Conservation (phyloP, 2,888 invertebrate species). For the Patella ulyssiponensis region DNA sequence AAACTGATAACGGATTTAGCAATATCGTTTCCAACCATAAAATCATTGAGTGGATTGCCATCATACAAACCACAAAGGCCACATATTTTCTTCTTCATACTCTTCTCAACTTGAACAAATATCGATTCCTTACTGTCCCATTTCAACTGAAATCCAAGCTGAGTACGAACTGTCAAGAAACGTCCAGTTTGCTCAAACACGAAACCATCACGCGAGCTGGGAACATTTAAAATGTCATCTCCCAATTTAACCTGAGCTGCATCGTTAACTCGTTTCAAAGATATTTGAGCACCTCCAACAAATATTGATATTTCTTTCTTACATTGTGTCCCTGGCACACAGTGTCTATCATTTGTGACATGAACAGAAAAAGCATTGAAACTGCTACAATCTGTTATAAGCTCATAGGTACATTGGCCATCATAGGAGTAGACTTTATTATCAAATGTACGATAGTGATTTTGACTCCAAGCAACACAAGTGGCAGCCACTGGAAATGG, state of each 20-base stretch:
- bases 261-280: conserved; percentile 39
- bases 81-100: conserved; percentile 83
- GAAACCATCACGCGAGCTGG: conserved; percentile 76
- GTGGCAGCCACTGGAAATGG: conserved; percentile 72
- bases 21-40: conserved; percentile 76
- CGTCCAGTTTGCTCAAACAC: conserved; percentile 82
- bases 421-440: conserved; percentile 83
- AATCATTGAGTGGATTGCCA: conserved; percentile 81
- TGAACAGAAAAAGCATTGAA: conserved; percentile 79
- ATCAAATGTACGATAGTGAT: conserved; percentile 89
- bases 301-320: conserved; percentile 77
- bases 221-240: conserved; percentile 44
- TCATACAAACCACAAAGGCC: conserved; percentile 88
- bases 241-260: conserved; percentile 54
- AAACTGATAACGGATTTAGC: conserved; percentile 51
- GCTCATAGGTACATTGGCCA: conserved; percentile 80
- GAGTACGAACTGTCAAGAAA: conserved; percentile 80
- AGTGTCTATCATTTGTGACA: conserved; percentile 75
- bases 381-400: conserved; percentile 79
- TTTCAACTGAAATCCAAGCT: conserved; percentile 78
- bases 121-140: conserved; percentile 81
- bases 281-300: conserved; percentile 77
- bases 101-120: conserved; percentile 53
- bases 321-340: conserved; percentile 74
- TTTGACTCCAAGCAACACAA: conserved; percentile 86